A percentile compares a stretch with the other conserved stretches of the same genome.
These are phyloP conservation scores for Phyllopteryx taeniolatus DNA, from an alignment of 2,113 vertebrate species.

Conservation along the genomic window DNA sequence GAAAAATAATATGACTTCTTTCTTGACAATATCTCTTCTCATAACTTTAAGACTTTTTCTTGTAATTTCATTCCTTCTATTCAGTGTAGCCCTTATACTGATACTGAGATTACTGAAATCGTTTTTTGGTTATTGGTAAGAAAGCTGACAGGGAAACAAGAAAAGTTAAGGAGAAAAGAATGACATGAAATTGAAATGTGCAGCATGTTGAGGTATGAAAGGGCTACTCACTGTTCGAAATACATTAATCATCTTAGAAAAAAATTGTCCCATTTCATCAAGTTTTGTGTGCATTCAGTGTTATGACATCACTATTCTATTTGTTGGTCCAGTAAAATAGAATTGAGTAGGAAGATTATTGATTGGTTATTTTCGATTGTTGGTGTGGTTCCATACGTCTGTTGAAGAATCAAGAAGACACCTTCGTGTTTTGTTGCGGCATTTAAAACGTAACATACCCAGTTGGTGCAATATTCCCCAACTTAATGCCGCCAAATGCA, in stretches of 20 bases:
- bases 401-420: not conserved
- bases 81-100: conserved; percentile 1
- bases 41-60: not conserved
- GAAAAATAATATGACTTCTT: not conserved
- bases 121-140: conserved; percentile 41
- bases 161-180: conserved; percentile 34
- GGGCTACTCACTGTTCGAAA: not conserved
- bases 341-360: not conserved
- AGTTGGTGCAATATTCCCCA: conserved; percentile 3
- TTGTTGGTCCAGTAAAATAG: not conserved
- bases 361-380: not conserved
- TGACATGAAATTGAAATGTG: conserved; percentile 23
- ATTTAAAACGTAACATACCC: not conserved
- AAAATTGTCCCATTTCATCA: not conserved
- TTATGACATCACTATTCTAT: not conserved
- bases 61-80: not conserved
- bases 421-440: not conserved
- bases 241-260: not conserved
- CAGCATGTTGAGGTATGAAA: not conserved
- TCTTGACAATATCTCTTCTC: not conserved
- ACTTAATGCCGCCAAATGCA: conserved; percentile 8
- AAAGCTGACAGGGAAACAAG: conserved; percentile 42
- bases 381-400: not conserved
- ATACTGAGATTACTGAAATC: conserved; percentile 51
- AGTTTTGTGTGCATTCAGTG: not conserved